Evolutionary conservation across 1,140 invertebrate species (phyloP), one percentile per base, ranked within the genome.

Genomic region (Helicoverpa armigera): DNA sequence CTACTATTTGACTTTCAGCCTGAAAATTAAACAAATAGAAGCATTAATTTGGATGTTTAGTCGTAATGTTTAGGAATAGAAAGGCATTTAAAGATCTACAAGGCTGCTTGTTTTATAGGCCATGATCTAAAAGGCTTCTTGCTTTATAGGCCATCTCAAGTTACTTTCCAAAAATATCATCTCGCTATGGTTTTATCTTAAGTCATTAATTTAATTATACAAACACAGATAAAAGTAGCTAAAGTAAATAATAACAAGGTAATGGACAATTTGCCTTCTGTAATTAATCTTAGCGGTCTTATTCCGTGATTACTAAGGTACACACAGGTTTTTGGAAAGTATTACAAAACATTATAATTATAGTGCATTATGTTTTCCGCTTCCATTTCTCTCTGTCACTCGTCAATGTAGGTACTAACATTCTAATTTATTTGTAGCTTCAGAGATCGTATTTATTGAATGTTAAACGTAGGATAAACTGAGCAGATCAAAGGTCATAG

Each of bases 1-100:
- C 93, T 2, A 95, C 87, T 67, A 86, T 88, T 88, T 95, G 95
- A 83, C 94, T 92, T 16, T 87, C 90, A 31, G 87, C 87, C 95
- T 95, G 91, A 31, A 95, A 95, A 18, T 51, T 69, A 77, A 13
- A 76, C 4, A 63, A 65, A n/a, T 14, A 53, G 35, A 11, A 12
- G 4, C 2, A 16, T 58, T 58, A 58, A 16, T 58, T 16, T 23
- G 0, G 23, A 23, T 23, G 23, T 23, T 2, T 23, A 23, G 23
- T 1, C 0, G 23, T 1, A 23, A 58, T 2, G 7, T 10, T 11
- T 35, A 35, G 1, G 7, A 7, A 35, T 35, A 7, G 35, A 35
- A 35, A 35, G 2, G 18, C 5, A 18, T 3, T 16, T 16, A 1
- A 58, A 58, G n/a, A 1, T 7, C n/a, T 58, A 16, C 9, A 14